Percentiles rank a stretch among this genome's conserved stretches.
These are phyloP conservation scores for Aradus depressus DNA, from an alignment of 2,888 invertebrate species.

Conservation along the genomic window DNA sequence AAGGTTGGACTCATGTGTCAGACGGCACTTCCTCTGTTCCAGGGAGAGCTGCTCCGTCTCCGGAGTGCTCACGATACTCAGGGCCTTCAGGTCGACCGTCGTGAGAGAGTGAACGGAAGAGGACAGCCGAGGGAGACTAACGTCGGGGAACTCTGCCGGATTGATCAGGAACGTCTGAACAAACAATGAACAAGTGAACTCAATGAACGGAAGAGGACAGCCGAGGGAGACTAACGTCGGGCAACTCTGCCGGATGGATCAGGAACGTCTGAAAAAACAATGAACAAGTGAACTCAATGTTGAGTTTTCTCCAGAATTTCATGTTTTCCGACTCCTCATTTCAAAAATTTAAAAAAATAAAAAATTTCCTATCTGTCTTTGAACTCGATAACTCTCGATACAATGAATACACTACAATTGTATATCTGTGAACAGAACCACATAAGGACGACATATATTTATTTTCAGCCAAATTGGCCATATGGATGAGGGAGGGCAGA, in stretches of 20 bases:
- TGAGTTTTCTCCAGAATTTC: no score
- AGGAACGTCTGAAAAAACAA: slow-evolving; percentile 48
- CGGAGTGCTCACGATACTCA: slow-evolving; percentile 48
- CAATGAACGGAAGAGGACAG: slow-evolving; percentile 34
- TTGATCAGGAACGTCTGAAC: slow-evolving; percentile 52
- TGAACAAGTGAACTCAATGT: no score
- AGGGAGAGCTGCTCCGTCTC: slow-evolving; percentile 38
- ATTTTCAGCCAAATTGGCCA: no score
- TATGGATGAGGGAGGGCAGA: no score
- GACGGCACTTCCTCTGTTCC: slow-evolving; percentile 35
- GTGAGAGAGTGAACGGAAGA: slow-evolving; percentile 40
- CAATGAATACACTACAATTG: no score
- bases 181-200: no score
- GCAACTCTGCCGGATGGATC: slow-evolving; percentile 55
- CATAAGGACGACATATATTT: no score
- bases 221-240: slow-evolving; percentile 48
- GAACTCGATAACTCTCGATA: no score
- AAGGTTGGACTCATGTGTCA: slow-evolving; percentile 33
- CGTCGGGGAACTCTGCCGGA: slow-evolving; percentile 54
- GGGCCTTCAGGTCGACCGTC: slow-evolving; percentile 49
- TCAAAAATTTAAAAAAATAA: no score
- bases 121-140: slow-evolving; percentile 41
- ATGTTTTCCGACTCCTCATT: no score
- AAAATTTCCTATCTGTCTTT: no score
- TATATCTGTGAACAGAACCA: no score